Evolutionary conservation across 2,113 vertebrate species (phyloP).

Genomic region (Microcebus griseorufus): DNA sequence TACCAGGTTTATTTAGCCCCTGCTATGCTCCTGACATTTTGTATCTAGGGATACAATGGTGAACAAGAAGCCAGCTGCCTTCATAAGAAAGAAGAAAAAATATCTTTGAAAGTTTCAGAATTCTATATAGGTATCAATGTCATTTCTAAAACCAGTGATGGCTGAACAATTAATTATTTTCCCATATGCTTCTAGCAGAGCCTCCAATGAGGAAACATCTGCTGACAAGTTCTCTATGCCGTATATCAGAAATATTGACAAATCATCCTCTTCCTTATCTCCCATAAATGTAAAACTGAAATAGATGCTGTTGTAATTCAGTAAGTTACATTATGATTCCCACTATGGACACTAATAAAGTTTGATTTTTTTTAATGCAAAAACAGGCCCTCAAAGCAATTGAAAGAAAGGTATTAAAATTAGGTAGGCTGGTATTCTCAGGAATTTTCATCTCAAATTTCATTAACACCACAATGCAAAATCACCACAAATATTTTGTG

Average conservation of each 20-base stretch:
- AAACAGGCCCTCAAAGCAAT: neutral
- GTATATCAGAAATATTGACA: conserved; percentile 5
- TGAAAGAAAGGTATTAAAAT: neutral
- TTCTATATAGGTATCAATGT: neutral
- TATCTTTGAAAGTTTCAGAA: conserved; percentile 24
- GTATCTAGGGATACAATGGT: neutral
- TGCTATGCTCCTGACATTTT: neutral
- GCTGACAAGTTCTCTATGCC: neutral
- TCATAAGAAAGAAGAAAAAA: conserved; percentile 7
- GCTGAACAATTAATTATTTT: conserved; percentile 2
- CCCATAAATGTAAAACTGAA: neutral
- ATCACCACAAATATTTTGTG: conserved; percentile 8
- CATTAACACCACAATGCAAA: conserved; percentile 21
- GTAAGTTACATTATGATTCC: neutral
- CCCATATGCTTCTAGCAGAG: neutral
- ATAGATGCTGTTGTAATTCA: neutral
- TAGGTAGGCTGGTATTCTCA: neutral
- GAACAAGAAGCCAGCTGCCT: neutral
- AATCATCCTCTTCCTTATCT: neutral
- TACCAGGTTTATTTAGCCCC: neutral
- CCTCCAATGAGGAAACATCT: neutral
- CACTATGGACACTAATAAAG: neutral
- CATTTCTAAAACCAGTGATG: conserved; percentile 8
- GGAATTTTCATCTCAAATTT: conserved; percentile 45
- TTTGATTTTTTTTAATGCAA: neutral